These are phyloP conservation scores for Lerista edwardsae DNA, from an alignment of 2,797 vertebrate species.

Conservation along the genomic window DNA sequence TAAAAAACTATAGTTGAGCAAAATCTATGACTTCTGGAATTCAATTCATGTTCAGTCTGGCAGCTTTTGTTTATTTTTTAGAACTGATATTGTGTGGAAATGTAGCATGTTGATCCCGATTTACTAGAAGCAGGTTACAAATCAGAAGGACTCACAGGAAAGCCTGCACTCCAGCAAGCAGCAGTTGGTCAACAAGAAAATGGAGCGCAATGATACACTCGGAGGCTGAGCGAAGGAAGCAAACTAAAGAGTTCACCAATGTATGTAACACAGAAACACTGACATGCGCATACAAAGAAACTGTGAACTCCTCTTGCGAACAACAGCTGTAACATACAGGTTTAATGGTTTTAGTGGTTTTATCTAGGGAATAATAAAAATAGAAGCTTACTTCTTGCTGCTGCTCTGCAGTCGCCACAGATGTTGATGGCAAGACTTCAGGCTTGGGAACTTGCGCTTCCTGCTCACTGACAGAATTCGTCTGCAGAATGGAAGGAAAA, in stretches of 20 bases:
- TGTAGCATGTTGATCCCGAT: conserved; percentile 35
- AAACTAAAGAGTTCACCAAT: conserved; percentile 45
- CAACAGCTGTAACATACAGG: neutral
- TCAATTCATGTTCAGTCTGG: conserved; percentile 48
- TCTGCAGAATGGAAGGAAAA: conserved; percentile 73
- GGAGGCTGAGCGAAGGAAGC: conserved; percentile 16
- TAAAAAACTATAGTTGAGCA: conserved; percentile 69
- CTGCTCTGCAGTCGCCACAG: conserved; percentile 74
- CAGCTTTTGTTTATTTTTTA: conserved; percentile 30
- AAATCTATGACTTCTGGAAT: conserved; percentile 59
- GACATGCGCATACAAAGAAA: conserved; percentile 40
- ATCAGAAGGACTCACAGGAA: conserved; percentile 67
- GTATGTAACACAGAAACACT: conserved; percentile 41
- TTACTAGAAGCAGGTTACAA: conserved; percentile 29
- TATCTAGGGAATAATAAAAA: conserved; percentile 11
- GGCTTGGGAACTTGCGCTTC: conserved; percentile 79
- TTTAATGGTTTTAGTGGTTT: too few relatives aligned
- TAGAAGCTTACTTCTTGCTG: conserved; percentile 82
- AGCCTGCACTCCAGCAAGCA: conserved; percentile 64
- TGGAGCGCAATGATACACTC: conserved; percentile 47
- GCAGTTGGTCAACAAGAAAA: conserved; percentile 48
- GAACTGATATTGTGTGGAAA: neutral
- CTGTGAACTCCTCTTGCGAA: conserved; percentile 33
- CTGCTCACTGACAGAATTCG: conserved; percentile 83
- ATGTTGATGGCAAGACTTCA: conserved; percentile 80